Evolutionary conservation across 1,140 invertebrate species (phyloP), one percentile per base, ranked within the genome.

Genomic region (Lepidostoma basale): DNA sequence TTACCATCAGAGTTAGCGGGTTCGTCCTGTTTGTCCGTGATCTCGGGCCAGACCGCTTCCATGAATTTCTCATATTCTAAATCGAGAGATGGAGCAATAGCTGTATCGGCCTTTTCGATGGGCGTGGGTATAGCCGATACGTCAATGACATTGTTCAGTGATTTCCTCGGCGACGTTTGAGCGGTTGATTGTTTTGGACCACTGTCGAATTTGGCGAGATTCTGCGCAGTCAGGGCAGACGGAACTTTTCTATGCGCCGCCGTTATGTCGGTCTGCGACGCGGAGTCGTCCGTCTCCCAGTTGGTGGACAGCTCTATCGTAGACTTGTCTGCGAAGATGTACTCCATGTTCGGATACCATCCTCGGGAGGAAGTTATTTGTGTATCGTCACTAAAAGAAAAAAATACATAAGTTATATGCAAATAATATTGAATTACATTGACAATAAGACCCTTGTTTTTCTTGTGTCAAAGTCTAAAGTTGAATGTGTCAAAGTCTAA

Each of bases 11-110:
- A n/a, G n/a, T n/a, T n/a, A n/a, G n/a, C n/a, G n/a, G n/a, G n/a
- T n/a, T n/a, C 22, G 9, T 39, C 30, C 10, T 20, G 18, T 5
- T 36, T 56, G 10, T 56, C 52, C 16, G 25, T 12, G n/a, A 66
- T 58, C 30, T 69, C 59, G 9, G 72, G 62, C 36, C 72, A 70
- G 8, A 73, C 72, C 0, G 72, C 72, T 33, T 73, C 68, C 65
- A 73, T 68, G 26, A 73, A 73, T 45, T 73, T 73, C 33, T 73
- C 68, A 52, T 73, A 73, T 42, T 73, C 72, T 3, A 62, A 47
- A 66, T 70, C 66, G 6, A 73, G 33, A 14, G 65, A 42, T 2
- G 66, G 58, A 1, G 28, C 56, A 20, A 3, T 20, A 1, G n/a
- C 30, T 1, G 28, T 14, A 14, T 23, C 45, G 9, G 44, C 26